Conservation (phyloP, 2,113 vertebrate species). For the Catharus bicknelli region DNA sequence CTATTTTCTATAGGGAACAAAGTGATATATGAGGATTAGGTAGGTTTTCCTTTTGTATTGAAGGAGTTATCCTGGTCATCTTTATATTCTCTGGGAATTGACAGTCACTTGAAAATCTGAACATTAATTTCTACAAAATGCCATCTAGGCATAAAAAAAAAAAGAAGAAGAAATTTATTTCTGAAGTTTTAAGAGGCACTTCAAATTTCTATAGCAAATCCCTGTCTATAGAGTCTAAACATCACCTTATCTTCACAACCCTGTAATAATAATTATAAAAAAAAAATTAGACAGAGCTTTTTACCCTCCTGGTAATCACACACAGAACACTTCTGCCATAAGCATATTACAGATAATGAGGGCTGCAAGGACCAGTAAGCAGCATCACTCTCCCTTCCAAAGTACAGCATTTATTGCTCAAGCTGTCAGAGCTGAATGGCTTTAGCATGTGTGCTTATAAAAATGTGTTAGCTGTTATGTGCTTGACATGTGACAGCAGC, state of each 20-base stretch:
- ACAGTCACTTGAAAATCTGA: background rate
- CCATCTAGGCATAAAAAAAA: background rate
- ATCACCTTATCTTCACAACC: background rate
- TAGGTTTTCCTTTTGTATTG: background rate
- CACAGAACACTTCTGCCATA: background rate
- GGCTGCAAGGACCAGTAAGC: background rate
- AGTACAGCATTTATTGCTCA: background rate
- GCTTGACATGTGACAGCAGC: background rate
- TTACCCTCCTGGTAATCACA: background rate
- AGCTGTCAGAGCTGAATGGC: background rate
- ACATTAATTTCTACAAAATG: background rate
- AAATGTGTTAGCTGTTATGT: background rate
- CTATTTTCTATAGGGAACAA: background rate
- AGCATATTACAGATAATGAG: background rate
- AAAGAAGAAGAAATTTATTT: background rate
- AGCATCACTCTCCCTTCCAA: background rate
- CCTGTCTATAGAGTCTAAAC: background rate
- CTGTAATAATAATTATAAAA: background rate
- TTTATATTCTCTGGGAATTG: background rate
- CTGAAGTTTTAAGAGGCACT: background rate
- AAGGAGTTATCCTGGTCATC: background rate
- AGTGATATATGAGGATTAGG: background rate
- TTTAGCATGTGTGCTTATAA: background rate
- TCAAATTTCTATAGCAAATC: background rate
- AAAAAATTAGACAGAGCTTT: background rate